These are phyloP conservation scores for Cathartes aura DNA, from an alignment of 2,113 vertebrate species.

Conservation along the genomic window DNA sequence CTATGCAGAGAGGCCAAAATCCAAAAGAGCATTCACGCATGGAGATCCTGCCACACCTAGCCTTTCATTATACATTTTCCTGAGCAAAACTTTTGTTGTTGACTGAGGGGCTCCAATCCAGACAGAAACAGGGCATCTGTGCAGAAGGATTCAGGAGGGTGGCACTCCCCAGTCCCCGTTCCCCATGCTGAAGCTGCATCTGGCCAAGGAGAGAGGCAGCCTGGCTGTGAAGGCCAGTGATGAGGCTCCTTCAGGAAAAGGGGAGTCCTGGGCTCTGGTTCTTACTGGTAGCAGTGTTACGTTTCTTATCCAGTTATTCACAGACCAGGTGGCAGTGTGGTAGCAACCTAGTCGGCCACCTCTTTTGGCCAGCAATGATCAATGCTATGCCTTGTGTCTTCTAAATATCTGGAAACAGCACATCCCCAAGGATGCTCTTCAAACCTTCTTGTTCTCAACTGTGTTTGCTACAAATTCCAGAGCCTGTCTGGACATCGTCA, in stretches of 20 bases:
- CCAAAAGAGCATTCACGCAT: not conserved
- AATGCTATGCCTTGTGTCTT: not conserved
- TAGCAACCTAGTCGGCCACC: not conserved
- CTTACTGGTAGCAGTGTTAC: not conserved
- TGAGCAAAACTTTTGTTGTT: not conserved
- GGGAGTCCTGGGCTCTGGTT: not conserved
- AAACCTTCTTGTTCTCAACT: not conserved
- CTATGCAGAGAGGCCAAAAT: not conserved
- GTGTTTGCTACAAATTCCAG: not conserved
- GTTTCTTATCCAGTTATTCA: not conserved
- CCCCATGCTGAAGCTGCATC: not conserved
- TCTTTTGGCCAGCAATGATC: not conserved
- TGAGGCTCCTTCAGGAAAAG: not conserved
- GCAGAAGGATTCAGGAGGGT: not conserved
- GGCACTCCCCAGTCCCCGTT: fast-evolving
- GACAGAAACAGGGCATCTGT: not conserved
- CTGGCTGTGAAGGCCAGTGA: not conserved
- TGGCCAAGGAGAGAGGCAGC: not conserved
- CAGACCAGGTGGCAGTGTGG: not conserved
- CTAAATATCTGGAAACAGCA: not conserved
- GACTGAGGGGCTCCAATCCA: not conserved
- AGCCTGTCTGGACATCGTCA: not conserved
- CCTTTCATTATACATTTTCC: not conserved
- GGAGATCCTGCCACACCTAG: not conserved
- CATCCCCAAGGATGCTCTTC: not conserved